Evolutionary conservation across 2,888 invertebrate genomes (phyloP).

Genomic region (Epiblema foenella): DNA sequence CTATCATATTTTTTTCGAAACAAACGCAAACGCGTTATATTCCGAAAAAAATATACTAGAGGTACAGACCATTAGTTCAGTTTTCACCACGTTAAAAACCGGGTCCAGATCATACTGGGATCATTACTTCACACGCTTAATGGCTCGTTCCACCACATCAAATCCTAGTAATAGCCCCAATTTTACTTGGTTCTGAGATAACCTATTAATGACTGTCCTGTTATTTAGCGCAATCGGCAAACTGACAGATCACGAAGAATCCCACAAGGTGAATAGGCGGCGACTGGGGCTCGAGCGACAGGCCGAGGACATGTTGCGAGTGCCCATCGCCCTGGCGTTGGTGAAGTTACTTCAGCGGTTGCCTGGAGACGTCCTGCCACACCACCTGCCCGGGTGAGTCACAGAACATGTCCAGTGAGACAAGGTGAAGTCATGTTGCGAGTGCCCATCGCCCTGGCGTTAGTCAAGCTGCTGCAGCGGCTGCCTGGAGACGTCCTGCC

Average conservation of each 20-base stretch:
- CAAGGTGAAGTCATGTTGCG: slow-evolving; percentile 94
- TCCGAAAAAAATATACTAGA: too few species aligned
- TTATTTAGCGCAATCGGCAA: slow-evolving; percentile 72
- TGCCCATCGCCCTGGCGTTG: slow-evolving; percentile 96
- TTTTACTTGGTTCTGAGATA: too few species aligned
- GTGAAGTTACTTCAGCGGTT: slow-evolving; percentile 95
- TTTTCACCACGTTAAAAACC: too few species aligned
- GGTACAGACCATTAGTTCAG: too few species aligned
- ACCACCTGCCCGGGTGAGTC: slow-evolving; percentile 91
- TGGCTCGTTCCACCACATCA: too few species aligned
- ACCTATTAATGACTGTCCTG: not conserved
- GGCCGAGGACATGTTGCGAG: slow-evolving; percentile 94
- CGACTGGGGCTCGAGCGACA: slow-evolving; percentile 90
- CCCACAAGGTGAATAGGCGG: slow-evolving; percentile 91
- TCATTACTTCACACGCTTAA: too few species aligned
- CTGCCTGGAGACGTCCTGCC: slow-evolving; percentile 95
- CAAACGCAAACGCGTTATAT: too few species aligned
- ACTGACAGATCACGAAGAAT: slow-evolving; percentile 89
- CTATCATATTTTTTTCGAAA: too few species aligned
- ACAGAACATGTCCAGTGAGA: slow-evolving; percentile 58
- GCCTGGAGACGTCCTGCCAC: slow-evolving; percentile 89
- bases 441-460: slow-evolving; percentile 88
- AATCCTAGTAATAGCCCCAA: too few species aligned
- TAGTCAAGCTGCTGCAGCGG: slow-evolving; percentile 92
- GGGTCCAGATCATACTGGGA: too few species aligned